Conservation (phyloP, 1,140 invertebrate genomes). For the Tetranychus urticae region DNA sequence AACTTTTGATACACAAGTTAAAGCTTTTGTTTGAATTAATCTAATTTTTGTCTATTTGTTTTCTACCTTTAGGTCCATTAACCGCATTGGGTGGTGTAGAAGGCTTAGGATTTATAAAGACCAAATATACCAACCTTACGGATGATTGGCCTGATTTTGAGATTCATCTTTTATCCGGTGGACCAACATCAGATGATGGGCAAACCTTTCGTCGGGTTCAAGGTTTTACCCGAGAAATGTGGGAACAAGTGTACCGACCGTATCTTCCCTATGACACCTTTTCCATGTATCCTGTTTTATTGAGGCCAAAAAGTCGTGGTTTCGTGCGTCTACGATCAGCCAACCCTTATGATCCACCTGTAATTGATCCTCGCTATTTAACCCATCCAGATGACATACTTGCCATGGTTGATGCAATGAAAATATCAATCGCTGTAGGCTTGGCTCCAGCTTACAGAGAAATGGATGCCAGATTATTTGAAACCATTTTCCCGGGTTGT, state of each 20-base stretch:
- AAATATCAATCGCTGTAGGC: conserved; percentile 14
- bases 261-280: conserved; percentile 35
- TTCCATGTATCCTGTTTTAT: conserved; percentile 57
- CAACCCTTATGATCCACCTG: conserved; percentile 68
- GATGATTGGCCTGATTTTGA: conserved; percentile 53
- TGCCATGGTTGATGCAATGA: conserved; percentile 16
- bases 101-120: conserved; percentile 55
- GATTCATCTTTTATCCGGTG: conserved; percentile 32
- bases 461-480: conserved; percentile 46
- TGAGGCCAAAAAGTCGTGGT: conserved; percentile 46
- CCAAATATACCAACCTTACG: conserved; percentile 42
- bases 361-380: conserved; percentile 70
- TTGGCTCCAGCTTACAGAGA: conserved; percentile 28
- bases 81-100: conserved; percentile 29
- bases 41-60: not conserved
- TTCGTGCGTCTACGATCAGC: conserved; percentile 46
- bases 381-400: conserved; percentile 34
- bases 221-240: conserved; percentile 12
- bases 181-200: conserved; percentile 10
- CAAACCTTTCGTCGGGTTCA: conserved; percentile 15
- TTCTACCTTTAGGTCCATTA: conserved; percentile 11
- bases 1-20: no score
- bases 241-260: conserved; percentile 14
- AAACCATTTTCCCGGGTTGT: conserved; percentile 48
- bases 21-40: no score